Conservation (phyloP, 2,797 vertebrate species). For the Epinephelus awoara region DNA sequence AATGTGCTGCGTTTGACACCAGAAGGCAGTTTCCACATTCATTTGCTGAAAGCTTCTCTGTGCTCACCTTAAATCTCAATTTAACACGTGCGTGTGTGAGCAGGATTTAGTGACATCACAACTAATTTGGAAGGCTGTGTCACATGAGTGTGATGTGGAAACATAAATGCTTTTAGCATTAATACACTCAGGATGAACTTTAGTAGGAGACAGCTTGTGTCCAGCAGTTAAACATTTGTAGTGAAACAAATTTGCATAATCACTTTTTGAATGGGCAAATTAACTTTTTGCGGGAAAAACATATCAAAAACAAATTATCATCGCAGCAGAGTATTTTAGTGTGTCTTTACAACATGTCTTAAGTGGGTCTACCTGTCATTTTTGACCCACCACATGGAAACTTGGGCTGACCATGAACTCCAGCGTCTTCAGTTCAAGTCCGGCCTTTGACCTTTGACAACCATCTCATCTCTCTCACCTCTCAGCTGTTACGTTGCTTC, state of each 20-base stretch:
- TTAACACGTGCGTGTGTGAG: rapidly evolving
- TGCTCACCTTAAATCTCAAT: slow-evolving; percentile 4
- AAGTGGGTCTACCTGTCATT: neutral
- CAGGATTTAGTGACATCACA: neutral
- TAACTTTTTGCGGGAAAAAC: neutral
- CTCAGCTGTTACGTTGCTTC: too few relatives aligned
- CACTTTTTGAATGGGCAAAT: neutral
- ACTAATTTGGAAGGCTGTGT: neutral
- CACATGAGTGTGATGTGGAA: neutral
- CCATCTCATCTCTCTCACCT: too few relatives aligned
- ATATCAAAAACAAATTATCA: neutral
- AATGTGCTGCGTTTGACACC: neutral
- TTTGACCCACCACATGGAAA: neutral
- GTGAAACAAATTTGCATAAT: slow-evolving; percentile 2
- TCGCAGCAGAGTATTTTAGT: neutral
- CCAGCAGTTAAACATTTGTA: neutral
- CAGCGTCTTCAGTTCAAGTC: neutral
- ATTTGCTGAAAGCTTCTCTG: neutral
- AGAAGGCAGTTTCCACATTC: neutral
- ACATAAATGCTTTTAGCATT: neutral
- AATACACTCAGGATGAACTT: neutral
- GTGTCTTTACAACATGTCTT: neutral
- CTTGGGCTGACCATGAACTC: neutral
- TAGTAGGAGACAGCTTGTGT: neutral
- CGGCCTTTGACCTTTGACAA: too few relatives aligned